Evolutionary conservation across 2,113 vertebrate species (phyloP).

Genomic region (Gymnogyps californianus): DNA sequence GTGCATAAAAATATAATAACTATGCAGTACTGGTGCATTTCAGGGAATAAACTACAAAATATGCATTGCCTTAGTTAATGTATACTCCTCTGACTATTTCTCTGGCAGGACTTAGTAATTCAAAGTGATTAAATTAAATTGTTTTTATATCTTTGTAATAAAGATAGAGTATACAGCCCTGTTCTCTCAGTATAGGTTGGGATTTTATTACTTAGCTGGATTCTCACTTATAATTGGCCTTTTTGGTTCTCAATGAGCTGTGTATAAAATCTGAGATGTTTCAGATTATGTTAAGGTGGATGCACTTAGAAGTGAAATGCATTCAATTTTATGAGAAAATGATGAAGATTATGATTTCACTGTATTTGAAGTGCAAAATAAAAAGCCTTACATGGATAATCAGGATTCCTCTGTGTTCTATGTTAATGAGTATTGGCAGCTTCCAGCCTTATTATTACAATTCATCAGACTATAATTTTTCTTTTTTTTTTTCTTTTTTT

Average conservation of each 20-base stretch:
- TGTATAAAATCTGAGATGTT: slow-evolving; percentile 40
- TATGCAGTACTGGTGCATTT: not conserved
- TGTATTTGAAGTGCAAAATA: slow-evolving; percentile 15
- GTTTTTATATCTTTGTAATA: slow-evolving; percentile 22
- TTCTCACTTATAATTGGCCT: slow-evolving; percentile 11
- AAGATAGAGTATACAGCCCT: not conserved
- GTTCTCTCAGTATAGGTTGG: not conserved
- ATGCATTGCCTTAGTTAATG: not conserved
- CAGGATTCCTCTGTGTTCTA: not conserved
- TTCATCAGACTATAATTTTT: not conserved
- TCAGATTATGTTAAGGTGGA: slow-evolving; percentile 1
- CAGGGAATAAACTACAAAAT: slow-evolving; percentile 18
- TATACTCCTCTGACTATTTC: not conserved
- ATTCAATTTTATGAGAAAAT: slow-evolving; percentile 15
- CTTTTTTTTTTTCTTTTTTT: not conserved
- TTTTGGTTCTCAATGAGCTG: slow-evolving; percentile 10
- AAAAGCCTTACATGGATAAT: not conserved
- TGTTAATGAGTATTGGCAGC: not conserved
- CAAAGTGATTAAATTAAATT: slow-evolving; percentile 33
- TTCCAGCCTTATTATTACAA: not conserved
- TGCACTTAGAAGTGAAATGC: not conserved
- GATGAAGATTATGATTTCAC: slow-evolving; percentile 5
- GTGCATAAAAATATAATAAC: slow-evolving; percentile 21
- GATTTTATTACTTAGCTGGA: slow-evolving; percentile 27
- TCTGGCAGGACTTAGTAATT: slow-evolving; percentile 15